Conservation (phyloP, 2,888 invertebrate genomes). For the Tiliacea aurago region DNA sequence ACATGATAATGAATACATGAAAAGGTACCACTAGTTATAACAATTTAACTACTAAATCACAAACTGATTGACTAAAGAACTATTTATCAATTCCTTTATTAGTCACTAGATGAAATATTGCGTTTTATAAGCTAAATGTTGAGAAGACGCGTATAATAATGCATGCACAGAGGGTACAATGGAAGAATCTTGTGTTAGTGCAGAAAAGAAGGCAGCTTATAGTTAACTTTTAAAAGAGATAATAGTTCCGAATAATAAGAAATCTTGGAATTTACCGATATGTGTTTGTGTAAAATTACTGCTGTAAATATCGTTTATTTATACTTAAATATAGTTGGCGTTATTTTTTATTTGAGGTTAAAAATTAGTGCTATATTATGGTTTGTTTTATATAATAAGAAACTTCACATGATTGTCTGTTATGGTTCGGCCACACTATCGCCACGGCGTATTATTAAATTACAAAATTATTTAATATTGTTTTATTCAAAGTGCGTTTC, state of each 20-base stretch:
- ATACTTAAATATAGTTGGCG: constrained; percentile 63
- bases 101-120: constrained; percentile 73
- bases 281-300: constrained; percentile 58
- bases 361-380: constrained; percentile 25
- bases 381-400: constrained; percentile 17
- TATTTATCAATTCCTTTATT: constrained; percentile 85
- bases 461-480: background rate
- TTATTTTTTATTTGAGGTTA: constrained; percentile 50
- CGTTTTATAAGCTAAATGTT: constrained; percentile 57
- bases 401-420: constrained; percentile 17
- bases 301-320: constrained; percentile 54
- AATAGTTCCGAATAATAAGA: constrained; percentile 26
- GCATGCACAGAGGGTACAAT: constrained; percentile 66
- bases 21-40: constrained; percentile 70
- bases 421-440: constrained; percentile 1
- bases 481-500: background rate
- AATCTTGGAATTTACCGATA: constrained; percentile 53
- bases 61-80: constrained; percentile 85
- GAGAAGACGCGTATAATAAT: constrained; percentile 71
- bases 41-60: constrained; percentile 82
- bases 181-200: constrained; percentile 56
- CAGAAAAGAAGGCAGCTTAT: constrained; percentile 47
- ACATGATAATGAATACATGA: constrained; percentile 59
- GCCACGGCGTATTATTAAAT: constrained; percentile 30
- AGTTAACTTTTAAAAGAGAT: constrained; percentile 32